phyloP scores from a whole-genome alignment of 2,888 invertebrate species.

The Tetropium fuscum region DNA sequence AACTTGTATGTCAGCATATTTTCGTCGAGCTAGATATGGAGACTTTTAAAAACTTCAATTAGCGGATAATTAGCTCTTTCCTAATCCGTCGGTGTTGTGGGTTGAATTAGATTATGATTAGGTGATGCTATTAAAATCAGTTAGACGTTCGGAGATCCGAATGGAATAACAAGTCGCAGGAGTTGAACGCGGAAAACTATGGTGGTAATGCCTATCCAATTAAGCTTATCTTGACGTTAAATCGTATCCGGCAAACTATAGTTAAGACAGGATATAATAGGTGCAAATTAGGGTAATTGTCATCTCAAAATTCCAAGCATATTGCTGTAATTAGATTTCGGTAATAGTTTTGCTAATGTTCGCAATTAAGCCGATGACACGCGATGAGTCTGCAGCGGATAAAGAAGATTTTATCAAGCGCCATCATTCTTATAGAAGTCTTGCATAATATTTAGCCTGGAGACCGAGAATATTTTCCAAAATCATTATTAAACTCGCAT shows the following conservation, averaged over 20 bases:
- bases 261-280: slow-evolving; percentile 61
- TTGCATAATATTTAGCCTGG: no score
- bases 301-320: slow-evolving; percentile 64
- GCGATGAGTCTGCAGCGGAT: slow-evolving; percentile 58
- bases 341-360: slow-evolving; percentile 64
- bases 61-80: no score
- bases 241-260: slow-evolving; percentile 52
- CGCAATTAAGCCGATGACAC: slow-evolving; percentile 62
- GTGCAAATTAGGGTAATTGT: slow-evolving; percentile 65
- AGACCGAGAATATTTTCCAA: no score
- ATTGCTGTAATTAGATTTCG: slow-evolving; percentile 65
- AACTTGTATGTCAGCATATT: no score
- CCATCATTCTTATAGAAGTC: no score
- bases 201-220: slow-evolving; percentile 52
- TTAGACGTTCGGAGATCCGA: slow-evolving; percentile 36
- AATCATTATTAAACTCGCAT: no score
- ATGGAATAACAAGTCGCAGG: slow-evolving; percentile 17
- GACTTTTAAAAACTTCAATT: no score
- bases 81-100: neutral
- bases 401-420: slow-evolving; percentile 56
- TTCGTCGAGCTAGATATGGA: no score
- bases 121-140: slow-evolving; percentile 32
- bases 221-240: slow-evolving; percentile 60
- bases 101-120: slow-evolving; percentile 13
- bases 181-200: slow-evolving; percentile 37